Base-by-base conservation (phyloP, 2,113 vertebrate species). In the Colius striatus region DNA sequence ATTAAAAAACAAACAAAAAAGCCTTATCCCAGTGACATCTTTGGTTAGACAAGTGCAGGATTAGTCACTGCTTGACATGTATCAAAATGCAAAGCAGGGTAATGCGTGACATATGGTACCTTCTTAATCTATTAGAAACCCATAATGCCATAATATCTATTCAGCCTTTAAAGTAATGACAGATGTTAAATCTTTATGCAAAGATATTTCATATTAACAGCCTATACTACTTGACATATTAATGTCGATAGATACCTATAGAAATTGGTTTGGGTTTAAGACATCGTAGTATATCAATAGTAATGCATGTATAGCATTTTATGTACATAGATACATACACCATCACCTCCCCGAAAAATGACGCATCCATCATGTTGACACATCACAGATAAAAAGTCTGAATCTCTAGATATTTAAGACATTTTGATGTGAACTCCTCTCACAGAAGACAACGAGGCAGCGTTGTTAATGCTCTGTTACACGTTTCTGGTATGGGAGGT, bases 21-120 rank as follows among this genome's bases (percentile, higher is more conserved):
- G 25, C 22, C 68, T 29, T 78, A 84, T 79, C 84, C 75, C 45
- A 23, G 47, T 9, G 45, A 48, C 87, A 96, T 53, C 84, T 88
- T 58, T 79, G 71, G 75, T 71, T 80, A 74, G 55, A 18, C 6
- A 74, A 89, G 84, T 36, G 51, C 17, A 62, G 90, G 84, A 91
- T 96, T 87, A 94, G 23, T 94, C 83, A 22, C 58, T 54, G 80
- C 73, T 68, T 87, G 73, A 71, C 78, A 55, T 11, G 18, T 4
- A 54, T 94, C 89, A 79, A 94, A 93, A 89, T 88, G 81, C 86
- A 89, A 95, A 96, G 82, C 57, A 82, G 65, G 36, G 70, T 41
- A 89, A 88, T 15, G 48, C 1, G 0, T 61, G 81, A 62, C 84
- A 75, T 10, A 30, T 16, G 76, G 73, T 12, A 84, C 85, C 70